phyloP scores from a whole-genome alignment of 2,888 invertebrate species.

The Dryococelus australis region DNA sequence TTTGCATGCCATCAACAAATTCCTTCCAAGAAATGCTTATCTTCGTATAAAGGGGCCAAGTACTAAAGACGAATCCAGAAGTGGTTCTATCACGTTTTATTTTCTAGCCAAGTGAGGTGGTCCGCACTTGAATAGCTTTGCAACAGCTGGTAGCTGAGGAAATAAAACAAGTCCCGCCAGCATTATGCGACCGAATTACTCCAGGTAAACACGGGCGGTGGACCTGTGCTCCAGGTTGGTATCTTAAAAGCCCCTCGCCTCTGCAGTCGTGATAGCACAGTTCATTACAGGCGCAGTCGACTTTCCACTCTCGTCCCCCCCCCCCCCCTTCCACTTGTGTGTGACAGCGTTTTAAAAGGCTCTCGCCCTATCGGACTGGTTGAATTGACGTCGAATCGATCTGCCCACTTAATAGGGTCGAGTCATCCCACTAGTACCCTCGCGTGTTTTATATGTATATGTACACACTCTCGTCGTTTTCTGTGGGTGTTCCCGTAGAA shows the following conservation, averaged over 20 bases:
- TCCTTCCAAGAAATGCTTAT: too few species aligned
- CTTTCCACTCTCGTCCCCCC: not conserved
- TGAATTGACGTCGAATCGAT: not conserved
- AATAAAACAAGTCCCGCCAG: not conserved
- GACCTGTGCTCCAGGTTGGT: not conserved
- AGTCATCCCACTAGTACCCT: not conserved
- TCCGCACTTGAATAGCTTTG: not conserved
- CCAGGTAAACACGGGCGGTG: not conserved
- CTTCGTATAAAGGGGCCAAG: too few species aligned
- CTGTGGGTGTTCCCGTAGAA: too few species aligned
- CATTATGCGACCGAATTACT: not conserved
- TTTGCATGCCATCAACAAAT: too few species aligned
- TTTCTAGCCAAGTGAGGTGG: too few species aligned
- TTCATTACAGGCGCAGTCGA: not conserved
- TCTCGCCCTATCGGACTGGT: not conserved
- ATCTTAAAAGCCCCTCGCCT: not conserved
- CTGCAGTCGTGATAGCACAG: not conserved
- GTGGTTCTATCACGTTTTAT: too few species aligned
- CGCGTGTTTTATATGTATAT: too few species aligned
- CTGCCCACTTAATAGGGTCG: not conserved
- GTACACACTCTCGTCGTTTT: too few species aligned
- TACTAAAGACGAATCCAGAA: too few species aligned
- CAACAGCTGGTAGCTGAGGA: not conserved
- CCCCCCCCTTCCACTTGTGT: not conserved
- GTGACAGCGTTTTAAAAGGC: not conserved